Evolutionary conservation across 2,797 vertebrate genomes (phyloP).

Genomic region (Eidolon dupreanum): DNA sequence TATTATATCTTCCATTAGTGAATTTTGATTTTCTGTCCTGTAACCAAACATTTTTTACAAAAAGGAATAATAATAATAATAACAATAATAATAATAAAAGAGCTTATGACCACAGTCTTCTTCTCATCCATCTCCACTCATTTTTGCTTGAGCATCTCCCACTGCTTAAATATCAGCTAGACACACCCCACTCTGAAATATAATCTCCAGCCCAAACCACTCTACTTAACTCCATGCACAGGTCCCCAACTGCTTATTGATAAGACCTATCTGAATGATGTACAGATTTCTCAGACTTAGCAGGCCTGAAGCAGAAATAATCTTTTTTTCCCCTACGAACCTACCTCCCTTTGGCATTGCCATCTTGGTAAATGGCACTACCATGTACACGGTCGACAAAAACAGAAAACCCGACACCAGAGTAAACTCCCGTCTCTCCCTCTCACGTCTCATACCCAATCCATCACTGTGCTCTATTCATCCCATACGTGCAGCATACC

Average conservation of each 20-base stretch:
- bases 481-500: neutral
- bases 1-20: neutral
- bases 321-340: neutral
- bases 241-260: neutral
- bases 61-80: neutral
- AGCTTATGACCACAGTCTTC: neutral
- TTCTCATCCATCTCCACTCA: neutral
- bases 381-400: neutral
- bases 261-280: neutral
- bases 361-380: neutral
- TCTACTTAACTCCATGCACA: neutral
- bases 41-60: neutral
- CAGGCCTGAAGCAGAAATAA: neutral
- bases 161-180: neutral
- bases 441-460: neutral
- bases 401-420: neutral
- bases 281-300: neutral
- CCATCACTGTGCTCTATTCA: neutral
- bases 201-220: neutral
- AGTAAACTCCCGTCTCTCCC: neutral
- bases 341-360: neutral
- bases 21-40: neutral
- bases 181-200: neutral
- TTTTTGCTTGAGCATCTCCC: too few relatives aligned
- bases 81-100: too few relatives aligned